Percentiles rank a stretch among this genome's conserved stretches.
These are phyloP conservation scores for Bergia puertoricense DNA, from an alignment of 92 coral and sea anemone genomes.

Conservation along the genomic window DNA sequence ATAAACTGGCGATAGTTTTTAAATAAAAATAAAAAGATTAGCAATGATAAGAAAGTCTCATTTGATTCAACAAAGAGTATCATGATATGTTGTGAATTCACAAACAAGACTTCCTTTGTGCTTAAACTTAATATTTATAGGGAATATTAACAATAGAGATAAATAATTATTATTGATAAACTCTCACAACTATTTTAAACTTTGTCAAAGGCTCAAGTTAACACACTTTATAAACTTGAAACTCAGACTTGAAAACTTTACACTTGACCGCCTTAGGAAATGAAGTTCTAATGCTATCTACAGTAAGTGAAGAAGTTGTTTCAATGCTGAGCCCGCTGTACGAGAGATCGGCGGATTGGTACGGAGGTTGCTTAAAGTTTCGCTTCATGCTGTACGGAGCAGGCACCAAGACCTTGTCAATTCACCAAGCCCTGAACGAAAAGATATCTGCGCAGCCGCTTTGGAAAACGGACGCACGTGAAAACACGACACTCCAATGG, in stretches of 20 bases:
- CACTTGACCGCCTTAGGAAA: neutral
- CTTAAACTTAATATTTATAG: no score
- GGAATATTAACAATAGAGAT: no score
- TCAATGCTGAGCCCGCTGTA: constrained; percentile 49
- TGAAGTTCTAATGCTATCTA: constrained; percentile 21
- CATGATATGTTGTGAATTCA: no score
- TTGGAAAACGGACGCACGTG: constrained; percentile 49
- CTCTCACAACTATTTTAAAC: no score
- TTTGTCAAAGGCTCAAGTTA: no score
- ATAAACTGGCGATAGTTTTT: no score
- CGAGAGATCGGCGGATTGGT: constrained; percentile 57
- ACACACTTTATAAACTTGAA: neutral
- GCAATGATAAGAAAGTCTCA: no score
- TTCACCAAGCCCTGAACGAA: constrained; percentile 47
- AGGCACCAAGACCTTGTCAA: constrained; percentile 44
- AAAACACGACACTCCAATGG: constrained; percentile 28
- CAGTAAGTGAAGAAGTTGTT: constrained; percentile 19
- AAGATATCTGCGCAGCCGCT: constrained; percentile 47
- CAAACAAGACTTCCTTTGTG: no score
- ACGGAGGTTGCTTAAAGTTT: constrained; percentile 55
- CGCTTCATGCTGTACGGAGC: constrained; percentile 60
- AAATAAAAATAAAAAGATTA: no score
- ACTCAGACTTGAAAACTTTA: neutral
- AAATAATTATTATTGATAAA: no score
- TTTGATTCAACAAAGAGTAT: no score